Base-by-base conservation (phyloP, 2,113 vertebrate genomes). In the Rhinopomastus cyanomelas region DNA sequence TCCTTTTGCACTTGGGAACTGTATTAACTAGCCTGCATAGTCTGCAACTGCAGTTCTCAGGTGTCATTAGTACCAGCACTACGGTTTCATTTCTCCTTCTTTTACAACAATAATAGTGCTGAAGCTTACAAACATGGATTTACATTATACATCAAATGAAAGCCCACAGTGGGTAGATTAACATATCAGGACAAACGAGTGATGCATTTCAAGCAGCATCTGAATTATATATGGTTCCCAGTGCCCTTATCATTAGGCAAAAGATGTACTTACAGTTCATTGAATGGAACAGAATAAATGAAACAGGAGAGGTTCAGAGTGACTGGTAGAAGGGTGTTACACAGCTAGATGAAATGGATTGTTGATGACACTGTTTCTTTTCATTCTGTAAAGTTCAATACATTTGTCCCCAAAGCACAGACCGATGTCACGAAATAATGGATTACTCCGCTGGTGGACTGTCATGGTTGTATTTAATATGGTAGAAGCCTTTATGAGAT, bases 141-240 rank as follows among this genome's bases (percentile, higher is more conserved):
- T 96, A 93, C 73, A 89, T 82, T 69, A 91, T 53, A 93, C 71
- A 85, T 79, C 91, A 87, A 95, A 90, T 88, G 69, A 92, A 94
- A 89, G 34, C 65, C 81, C 78, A 93, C 34, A 77, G 88, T 77
- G 84, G 75, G 80, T 74, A 53, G 62, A 95, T 95, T 94, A 93
- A 87, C 91, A 88, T 94, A 93, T 89, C 71, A 93, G 87, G 82
- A 88, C 73, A 87, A 64, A 88, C 73, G 59, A 81, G 17, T 94
- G 94, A 92, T 95, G 82, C 88, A 95, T 95, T 95, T 94, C 85
- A 91, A 95, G 69, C 73, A 95, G 53, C 46, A 34, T 87, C 84
- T 95, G 94, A 95, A 95, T 96, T 90, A 96, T 95, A 96, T 85
- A 95, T 95, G 78, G 68, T 88, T 84, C 87, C 74, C 37, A 90